Evolutionary conservation across 53 echinoderm and acorn worm genomes (phyloP), one percentile per base, ranked within the genome.

Genomic region (Henricia sp.): DNA sequence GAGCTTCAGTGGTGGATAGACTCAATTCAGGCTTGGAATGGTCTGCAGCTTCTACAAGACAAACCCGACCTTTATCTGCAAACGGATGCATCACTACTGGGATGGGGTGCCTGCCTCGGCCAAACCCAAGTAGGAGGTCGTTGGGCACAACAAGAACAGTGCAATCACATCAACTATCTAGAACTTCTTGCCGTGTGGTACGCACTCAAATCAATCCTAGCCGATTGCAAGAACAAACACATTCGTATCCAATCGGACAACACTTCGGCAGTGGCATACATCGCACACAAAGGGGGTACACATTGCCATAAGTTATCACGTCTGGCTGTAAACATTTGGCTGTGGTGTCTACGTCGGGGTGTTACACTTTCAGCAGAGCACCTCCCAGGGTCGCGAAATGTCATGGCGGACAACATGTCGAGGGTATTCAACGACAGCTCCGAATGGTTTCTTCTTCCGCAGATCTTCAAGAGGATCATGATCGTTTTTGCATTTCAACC

Each of bases 61-160:
- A 44, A 44, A 6, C 44, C 6, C 44, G 53, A 53, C 53, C 6
- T 53, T 53, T 17, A 53, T 53, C 42, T 69, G 1, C 69, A 69
- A 21, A 69, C 69, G 2, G 44, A 43, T 44, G 25, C 69, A 69
- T 69, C 69, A 20, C 21, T 42, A 26, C 21, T 24, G 27, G 44
- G 69, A 23, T 69, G 69, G 69, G 69, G 69, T 25, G 69, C 69
- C 14, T 67, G 67, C 38, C 1, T 37, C 37, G 67, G 3, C 19
- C 36, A 16, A 36, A 14, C n/a, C 17, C 3, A 67, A 25, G 38
- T 24, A 24, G 67, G 67, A 19, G 38, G 37, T 17, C 38, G 38
- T 14, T 67, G 69, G 69, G 44, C 9, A 21, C 41, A 6, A 2
- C 38, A 59, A 59, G 60, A 59, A 26, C 14, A 25, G 28, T 29